Evolutionary conservation across 2,888 invertebrate genomes (phyloP), one percentile per base, ranked within the genome.

Genomic region (Alviniconcha strummeri): DNA sequence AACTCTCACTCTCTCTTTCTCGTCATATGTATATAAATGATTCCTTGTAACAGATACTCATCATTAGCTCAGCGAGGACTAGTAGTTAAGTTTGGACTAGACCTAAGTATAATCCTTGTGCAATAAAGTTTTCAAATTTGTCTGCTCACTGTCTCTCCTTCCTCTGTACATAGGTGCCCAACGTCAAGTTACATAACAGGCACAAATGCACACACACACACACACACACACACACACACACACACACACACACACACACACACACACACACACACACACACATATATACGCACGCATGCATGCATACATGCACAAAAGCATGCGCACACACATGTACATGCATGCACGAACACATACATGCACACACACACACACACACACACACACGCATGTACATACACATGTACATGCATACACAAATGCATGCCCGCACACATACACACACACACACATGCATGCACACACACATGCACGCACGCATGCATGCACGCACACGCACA

Each of bases 181-280:
- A 36, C 36, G 36, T 36, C 36, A 36, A 36, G 36, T 36, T 36
- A 36, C 36, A 36, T 36, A 36, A 36, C 36, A 36, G 36, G 36
- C 36, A 36, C 36, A 36, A 0, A 36, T 3, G 6, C 17, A 9
- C 17, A 7, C 71, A 71, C 71, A 19, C 71, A 4, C 71, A 19
- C 71, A 19, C 71, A 19, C 71, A 6, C 71, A 71, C 71, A n/a
- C 71, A 71, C 71, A n/a, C n/a, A n/a, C 71, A n/a, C 71, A n/a
- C 71, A n/a, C 71, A n/a, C 71, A n/a, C 71, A n/a, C 17, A 5
- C 3, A 17, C 69, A 17, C 69, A 3, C 69, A 69, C 69, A 9
- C 19, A 17, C 71, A 17, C 71, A 19, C 71, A 19, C 75, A 54
- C 52, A 4, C 75, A 75, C 75, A 54, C 75, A 54, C 75, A 75